Base-by-base conservation (phyloP, 2,888 invertebrate genomes). In the Rhabditoides inermis region DNA sequence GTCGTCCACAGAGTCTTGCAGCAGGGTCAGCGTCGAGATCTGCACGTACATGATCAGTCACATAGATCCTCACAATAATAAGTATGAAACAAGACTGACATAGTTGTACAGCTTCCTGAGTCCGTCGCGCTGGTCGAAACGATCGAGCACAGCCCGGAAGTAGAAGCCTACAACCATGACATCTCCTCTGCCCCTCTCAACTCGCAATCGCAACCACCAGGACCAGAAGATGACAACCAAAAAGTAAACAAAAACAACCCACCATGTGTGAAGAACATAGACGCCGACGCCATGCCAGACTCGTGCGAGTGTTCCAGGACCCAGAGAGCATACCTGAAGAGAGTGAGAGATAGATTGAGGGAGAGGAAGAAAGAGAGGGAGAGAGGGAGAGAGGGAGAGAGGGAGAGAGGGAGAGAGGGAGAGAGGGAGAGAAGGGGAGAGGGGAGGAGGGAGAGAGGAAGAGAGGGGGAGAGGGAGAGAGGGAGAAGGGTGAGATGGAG, bases 261-360 rank as follows among this genome's bases (percentile, higher is more conserved):
- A 6, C 89, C 88, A 45, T 91, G 84, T 0, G 90, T 88, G 77
- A 98, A 92, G 80, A 98, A 98, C 90, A 94, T 91, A 26, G 91
- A 89, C 2, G 92, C 91, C 79, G 95, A 91, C 74, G 92, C 91
- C 56, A 91, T 84, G n/a, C 92, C 92, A 0, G 92, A 94, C 80
- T 92, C 91, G 78, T 92, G 90, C 0, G 92, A 90, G 70, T 92
- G 90, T 75, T 94, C 94, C 46, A 98, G 78, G 40, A 95, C 82
- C 92, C 94, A 95, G 3, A 95, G 80, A 0, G 88, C 88, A 78
- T 94, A 95, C 63, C 86, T 86, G 76, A 36, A 52, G 51, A 26
- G 22, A n/a, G n/a, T n/a, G n/a, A n/a, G n/a, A n/a, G n/a, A n/a
- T n/a, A n/a, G n/a, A n/a, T n/a, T n/a, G n/a, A n/a, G n/a, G n/a